Percentiles rank a stretch among this genome's conserved stretches.
Conservation (phyloP, 2,113 vertebrate genomes). For the Acrocephalus arundinaceus region DNA sequence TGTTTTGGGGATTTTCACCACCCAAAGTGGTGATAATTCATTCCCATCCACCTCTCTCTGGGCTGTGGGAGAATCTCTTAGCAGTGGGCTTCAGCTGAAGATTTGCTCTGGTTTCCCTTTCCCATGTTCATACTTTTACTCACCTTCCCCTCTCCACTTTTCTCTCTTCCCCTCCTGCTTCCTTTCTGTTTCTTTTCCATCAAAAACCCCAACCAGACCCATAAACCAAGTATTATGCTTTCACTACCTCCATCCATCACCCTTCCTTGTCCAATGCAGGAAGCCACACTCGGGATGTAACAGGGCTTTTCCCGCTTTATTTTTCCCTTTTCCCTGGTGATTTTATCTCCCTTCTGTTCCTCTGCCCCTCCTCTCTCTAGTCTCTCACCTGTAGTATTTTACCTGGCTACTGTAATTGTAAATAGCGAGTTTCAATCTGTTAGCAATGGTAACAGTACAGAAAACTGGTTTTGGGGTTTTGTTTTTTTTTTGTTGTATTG, state of each 20-base stretch:
- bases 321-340: neutral
- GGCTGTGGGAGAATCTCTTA: neutral
- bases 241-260: neutral
- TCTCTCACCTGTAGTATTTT: conserved; percentile 22
- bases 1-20: neutral
- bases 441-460: conserved; percentile 71
- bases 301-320: neutral
- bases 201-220: neutral
- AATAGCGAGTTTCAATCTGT: conserved; percentile 70
- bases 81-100: neutral
- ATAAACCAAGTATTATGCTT: neutral
- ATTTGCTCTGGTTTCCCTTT: neutral
- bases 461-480: conserved; percentile 49
- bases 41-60: fast-evolving
- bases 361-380: neutral
- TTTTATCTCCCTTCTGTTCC: neutral
- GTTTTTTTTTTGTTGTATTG: conserved; percentile 67
- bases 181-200: neutral
- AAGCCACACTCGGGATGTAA: neutral
- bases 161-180: no score
- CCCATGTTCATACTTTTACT: neutral
- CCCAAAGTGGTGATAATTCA: neutral
- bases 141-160: neutral
- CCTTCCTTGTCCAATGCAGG: neutral
- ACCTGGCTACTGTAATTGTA: conserved; percentile 76